Conservation (phyloP, 2,888 invertebrate genomes). For the Limnephilus lunatus region DNA sequence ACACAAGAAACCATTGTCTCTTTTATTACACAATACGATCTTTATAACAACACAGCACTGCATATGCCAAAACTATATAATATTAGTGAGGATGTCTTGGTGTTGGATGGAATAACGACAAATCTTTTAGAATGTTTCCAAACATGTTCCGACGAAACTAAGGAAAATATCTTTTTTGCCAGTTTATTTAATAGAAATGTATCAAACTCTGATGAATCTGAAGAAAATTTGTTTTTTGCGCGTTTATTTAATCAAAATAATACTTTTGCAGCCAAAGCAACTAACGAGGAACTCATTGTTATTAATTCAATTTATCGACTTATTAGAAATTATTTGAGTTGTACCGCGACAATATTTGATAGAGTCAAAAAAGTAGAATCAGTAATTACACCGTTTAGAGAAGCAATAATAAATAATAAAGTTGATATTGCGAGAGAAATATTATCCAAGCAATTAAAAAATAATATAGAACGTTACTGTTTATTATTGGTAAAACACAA, state of each 20-base stretch:
- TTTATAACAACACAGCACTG: neutral
- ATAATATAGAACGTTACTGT: neutral
- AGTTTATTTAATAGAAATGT: neutral
- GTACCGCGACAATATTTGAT: neutral
- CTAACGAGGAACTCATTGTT: too few species aligned
- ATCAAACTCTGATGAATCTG: neutral
- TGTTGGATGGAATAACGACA: neutral
- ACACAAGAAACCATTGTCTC: neutral
- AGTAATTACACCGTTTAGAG: too few species aligned
- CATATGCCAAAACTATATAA: too few species aligned
- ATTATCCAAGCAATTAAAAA: neutral
- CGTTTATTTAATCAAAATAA: neutral
- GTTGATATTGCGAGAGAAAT: neutral
- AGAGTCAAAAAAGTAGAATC: too few species aligned
- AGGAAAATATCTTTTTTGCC: neutral
- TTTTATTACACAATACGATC: neutral
- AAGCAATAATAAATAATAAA: too few species aligned
- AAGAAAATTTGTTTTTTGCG: neutral
- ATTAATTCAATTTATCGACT: too few species aligned
- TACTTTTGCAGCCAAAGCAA: too few species aligned
- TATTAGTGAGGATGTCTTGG: neutral
- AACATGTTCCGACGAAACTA: neutral
- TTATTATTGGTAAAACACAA: neutral
- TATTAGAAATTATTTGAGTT: too few species aligned
- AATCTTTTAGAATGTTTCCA: neutral